Conservation (phyloP, 2,797 vertebrate species). For the Loriculus beryllinus region DNA sequence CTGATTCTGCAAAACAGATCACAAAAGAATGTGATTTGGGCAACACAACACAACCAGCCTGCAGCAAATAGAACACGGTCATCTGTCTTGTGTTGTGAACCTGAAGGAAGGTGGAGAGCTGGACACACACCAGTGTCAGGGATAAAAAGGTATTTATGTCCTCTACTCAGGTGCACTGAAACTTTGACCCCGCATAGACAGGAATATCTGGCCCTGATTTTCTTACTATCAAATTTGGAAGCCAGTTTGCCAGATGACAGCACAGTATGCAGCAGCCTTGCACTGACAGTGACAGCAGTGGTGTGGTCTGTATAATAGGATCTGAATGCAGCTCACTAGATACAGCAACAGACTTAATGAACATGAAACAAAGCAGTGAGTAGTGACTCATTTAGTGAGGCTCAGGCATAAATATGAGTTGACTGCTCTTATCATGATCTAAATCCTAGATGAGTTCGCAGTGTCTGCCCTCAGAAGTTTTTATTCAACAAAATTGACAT, state of each 20-base stretch:
- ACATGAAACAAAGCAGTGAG: neutral
- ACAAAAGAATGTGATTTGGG: neutral
- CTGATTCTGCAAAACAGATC: neutral
- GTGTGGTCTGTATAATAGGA: neutral
- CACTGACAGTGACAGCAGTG: neutral
- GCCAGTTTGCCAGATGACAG: neutral
- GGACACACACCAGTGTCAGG: neutral
- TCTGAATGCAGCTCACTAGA: neutral
- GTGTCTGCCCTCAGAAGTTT: neutral
- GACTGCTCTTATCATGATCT: neutral
- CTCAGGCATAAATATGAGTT: conserved; percentile 26
- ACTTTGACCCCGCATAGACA: no score
- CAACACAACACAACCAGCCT: neutral
- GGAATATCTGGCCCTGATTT: neutral
- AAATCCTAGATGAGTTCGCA: neutral
- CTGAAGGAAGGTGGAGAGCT: neutral
- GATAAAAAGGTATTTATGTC: neutral
- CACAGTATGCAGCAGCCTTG: neutral
- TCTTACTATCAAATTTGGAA: neutral
- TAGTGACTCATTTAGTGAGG: neutral
- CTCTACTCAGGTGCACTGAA: neutral
- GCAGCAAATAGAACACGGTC: fast-evolving
- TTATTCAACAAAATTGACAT: neutral
- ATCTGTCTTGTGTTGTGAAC: neutral
- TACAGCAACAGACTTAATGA: neutral